Evolutionary conservation across 2,888 invertebrate species (phyloP), one percentile per base, ranked within the genome.

Genomic region (Odiellus spinosus): DNA sequence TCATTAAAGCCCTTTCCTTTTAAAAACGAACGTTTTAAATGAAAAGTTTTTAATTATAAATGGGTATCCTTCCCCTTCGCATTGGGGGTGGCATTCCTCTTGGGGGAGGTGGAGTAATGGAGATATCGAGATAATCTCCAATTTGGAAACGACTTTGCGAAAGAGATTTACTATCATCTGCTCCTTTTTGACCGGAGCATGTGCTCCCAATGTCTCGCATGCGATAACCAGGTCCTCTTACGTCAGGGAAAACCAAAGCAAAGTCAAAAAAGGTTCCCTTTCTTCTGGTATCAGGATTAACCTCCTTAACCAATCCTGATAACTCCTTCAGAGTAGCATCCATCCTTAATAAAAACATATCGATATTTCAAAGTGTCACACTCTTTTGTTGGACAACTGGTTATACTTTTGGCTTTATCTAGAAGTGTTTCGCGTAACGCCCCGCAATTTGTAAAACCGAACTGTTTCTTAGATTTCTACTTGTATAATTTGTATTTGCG

Each of bases 201-300:
- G 95, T 95, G 1, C 82, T 82, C 11, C 98, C 98, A 56, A 98
- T 88, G 62, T 95, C 90, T 49, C 90, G 75, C 77, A 88, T 80
- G 46, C 86, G 73, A 61, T 84, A 90, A n/a, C 82, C 77, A 5
- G 83, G 77, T 14, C 77, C 75, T 50, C 82, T 73, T 59, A 70
- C 71, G 59, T 70, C 69, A 3, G 70, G 69, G 51, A 60, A 69
- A 2, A 70, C 68, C n/a, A 95, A 74, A 2, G 90, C 84, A 71
- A 98, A 99, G 65, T 90, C 91, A 66, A 98, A 96, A 61, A 85
- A 87, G 3, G 96, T 96, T 40, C 96, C 96, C 64, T 90, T 88
- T 46, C 84, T 79, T 42, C 95, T 73, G 0, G 96, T 87, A 64
- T 96, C 96, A 5, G 90, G 88, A 66, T 96, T 96, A 0, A 98